Percentiles rank a stretch among this genome's conserved stretches.
phyloP scores from a whole-genome alignment of 2,113 vertebrate genomes.

The Nanger granti region DNA sequence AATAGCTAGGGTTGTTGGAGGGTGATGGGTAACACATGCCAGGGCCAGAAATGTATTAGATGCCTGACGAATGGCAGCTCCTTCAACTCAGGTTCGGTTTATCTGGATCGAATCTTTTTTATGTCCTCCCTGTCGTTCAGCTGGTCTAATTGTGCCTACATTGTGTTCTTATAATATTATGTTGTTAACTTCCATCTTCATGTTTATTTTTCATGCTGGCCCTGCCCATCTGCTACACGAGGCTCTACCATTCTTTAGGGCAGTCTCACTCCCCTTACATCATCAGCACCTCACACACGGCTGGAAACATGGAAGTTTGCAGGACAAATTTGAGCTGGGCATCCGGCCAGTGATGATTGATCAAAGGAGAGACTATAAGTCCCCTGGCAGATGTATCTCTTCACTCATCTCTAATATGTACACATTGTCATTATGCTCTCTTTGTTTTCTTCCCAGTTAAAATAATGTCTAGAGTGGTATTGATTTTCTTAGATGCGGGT shows the following conservation, averaged over 20 bases:
- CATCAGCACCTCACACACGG: background rate
- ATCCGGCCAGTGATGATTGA: background rate
- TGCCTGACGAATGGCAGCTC: fast-evolving
- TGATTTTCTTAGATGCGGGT: background rate
- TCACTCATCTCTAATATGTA: background rate
- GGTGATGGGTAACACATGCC: background rate
- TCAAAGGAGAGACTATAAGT: background rate
- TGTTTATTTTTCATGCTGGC: background rate
- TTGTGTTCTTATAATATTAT: background rate
- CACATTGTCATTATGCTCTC: fast-evolving
- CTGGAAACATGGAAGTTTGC: fast-evolving
- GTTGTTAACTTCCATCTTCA: background rate
- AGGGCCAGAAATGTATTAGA: background rate
- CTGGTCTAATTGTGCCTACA: background rate
- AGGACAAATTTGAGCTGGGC: background rate
- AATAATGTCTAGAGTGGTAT: background rate
- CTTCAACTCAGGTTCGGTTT: background rate
- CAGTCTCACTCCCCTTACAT: background rate
- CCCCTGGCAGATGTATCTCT: background rate
- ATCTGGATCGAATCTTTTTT: background rate
- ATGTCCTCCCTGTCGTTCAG: background rate
- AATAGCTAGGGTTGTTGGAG: background rate
- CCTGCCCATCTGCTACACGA: background rate
- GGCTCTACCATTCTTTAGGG: background rate
- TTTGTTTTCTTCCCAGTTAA: background rate